Evolutionary conservation across 2,797 vertebrate genomes (phyloP).

Genomic region (Vultur gryphus): DNA sequence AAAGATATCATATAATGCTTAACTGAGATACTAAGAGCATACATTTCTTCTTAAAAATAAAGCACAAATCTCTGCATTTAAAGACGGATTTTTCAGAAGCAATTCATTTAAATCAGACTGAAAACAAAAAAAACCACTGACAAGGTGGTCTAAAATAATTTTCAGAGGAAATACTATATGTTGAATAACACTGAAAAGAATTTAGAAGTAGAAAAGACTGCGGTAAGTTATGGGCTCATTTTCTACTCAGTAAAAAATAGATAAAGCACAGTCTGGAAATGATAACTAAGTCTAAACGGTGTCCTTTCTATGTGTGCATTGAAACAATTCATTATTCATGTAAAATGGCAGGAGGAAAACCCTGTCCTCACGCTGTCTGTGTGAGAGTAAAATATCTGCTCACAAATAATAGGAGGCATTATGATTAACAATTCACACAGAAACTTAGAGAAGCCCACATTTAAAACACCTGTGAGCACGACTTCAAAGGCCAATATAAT

Average conservation of each 20-base stretch:
- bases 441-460: not conserved
- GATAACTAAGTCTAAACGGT: not conserved
- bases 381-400: not conserved
- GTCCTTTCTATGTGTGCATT: not conserved
- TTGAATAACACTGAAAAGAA: not conserved
- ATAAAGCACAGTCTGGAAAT: not conserved
- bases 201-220: not conserved
- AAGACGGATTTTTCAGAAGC: not conserved
- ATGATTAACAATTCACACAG: not conserved
- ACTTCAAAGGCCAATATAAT: not conserved
- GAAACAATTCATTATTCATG: not conserved
- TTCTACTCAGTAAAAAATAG: not conserved
- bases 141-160: not conserved
- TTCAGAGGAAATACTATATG: not conserved
- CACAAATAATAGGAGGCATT: not conserved
- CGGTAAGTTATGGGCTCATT: not conserved
- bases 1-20: not conserved
- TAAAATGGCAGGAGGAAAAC: not conserved
- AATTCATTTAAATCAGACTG: not conserved
- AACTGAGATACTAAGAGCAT: not conserved
- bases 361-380: not conserved
- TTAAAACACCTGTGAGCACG: not conserved
- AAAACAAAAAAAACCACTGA: not conserved
- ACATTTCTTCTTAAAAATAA: not conserved
- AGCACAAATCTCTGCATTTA: not conserved